Evolutionary conservation across 1,140 invertebrate species (phyloP).

Genomic region (Drosophila punjabiensis): DNA sequence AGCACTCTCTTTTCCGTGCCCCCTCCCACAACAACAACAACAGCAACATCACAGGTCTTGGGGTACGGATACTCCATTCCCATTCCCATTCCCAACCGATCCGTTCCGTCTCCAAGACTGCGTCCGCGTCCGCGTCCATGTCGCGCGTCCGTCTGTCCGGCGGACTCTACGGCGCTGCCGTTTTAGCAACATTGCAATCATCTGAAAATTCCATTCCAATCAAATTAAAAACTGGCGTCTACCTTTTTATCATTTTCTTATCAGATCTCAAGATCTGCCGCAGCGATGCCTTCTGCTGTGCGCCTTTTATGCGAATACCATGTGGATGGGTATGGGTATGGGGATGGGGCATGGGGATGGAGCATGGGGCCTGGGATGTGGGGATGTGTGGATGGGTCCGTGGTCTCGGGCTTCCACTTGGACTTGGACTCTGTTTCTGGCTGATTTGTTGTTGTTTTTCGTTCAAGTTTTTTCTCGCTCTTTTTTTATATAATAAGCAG

Average conservation of each 20-base stretch:
- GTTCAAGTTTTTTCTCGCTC: constrained; percentile 58
- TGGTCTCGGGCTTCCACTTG: constrained; percentile 41
- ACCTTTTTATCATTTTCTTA: constrained; percentile 85
- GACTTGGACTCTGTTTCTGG: constrained; percentile 58
- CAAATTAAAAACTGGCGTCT: constrained; percentile 85
- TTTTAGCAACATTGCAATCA: constrained; percentile 84
- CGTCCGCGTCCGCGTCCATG: constrained; percentile 27
- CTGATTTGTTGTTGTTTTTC: constrained; percentile 71
- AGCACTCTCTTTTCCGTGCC: constrained; percentile 16
- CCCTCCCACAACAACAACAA: constrained; percentile 28
- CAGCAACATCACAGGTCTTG: constrained; percentile 20
- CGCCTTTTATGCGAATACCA: constrained; percentile 72
- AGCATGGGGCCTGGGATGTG: constrained; percentile 14
- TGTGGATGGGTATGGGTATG: constrained; percentile 34
- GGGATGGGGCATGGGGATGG: constrained; percentile 28
- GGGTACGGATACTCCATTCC: constrained; percentile 29
- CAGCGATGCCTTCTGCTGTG: constrained; percentile 82
- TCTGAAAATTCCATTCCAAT: constrained; percentile 85
- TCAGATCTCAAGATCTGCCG: constrained; percentile 85
- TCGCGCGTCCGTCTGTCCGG: constrained; percentile 17
- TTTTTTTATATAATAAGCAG: constrained; percentile 84
- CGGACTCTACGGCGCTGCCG: constrained; percentile 73
- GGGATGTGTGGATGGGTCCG: constrained; percentile 63
- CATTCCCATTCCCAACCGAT: constrained; percentile 18
- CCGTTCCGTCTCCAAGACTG: constrained; percentile 27